Conservation (phyloP, 2,113 vertebrate genomes). For the Nothoprocta perdicaria region DNA sequence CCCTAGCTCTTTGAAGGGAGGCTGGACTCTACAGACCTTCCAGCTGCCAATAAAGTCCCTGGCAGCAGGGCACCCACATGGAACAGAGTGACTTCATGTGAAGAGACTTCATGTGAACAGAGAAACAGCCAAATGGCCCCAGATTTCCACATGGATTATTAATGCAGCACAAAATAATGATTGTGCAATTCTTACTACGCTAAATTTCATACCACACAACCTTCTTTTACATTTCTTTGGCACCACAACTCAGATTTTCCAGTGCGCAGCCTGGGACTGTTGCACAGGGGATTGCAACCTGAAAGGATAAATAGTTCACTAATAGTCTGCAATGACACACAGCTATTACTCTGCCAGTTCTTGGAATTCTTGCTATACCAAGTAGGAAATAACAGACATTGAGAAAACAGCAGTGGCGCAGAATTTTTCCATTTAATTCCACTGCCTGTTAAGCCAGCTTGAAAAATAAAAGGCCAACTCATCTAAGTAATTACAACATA, state of each 20-base stretch:
- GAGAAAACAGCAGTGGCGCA: neutral
- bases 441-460: neutral
- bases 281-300: neutral
- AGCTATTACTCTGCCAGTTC: neutral
- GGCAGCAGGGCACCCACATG: neutral
- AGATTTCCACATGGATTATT: neutral
- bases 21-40: neutral
- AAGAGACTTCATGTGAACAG: neutral
- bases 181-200: neutral
- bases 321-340: neutral
- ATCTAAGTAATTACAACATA: neutral
- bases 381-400: conserved; percentile 16
- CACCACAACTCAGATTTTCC: conserved; percentile 19
- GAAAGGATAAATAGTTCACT: neutral
- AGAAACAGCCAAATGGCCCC: neutral
- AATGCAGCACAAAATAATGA: neutral
- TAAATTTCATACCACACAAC: conserved; percentile 14
- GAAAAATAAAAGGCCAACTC: neutral
- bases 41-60: conserved; percentile 12
- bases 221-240: neutral
- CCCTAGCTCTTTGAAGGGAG: neutral
- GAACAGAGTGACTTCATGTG: neutral
- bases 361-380: neutral
- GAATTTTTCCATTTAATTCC: neutral
- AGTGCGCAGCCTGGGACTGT: neutral